Base-by-base conservation (phyloP, 2,113 vertebrate genomes). In the Serinus canaria region DNA sequence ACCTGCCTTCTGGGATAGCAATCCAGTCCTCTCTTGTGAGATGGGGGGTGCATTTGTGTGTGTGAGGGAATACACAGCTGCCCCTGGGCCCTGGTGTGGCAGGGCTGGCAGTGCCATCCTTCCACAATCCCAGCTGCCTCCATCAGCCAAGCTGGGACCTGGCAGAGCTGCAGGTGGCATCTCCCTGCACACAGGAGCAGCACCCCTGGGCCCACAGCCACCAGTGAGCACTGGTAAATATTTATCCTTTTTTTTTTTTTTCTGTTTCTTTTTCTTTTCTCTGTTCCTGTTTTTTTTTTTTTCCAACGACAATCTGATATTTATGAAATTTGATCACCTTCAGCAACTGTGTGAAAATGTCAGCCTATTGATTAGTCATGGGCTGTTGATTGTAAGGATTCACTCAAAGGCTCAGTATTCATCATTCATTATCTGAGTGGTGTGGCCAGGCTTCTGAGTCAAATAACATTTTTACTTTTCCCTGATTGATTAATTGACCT, bases 401-500 rank as follows among this genome's bases (percentile, higher is more conserved):
- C 93, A 83, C 63, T 96, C 82, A 74, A 74, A 91, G 68, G 85
- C 79, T 91, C 63, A 39, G 79, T 80, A 72, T 88, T 86, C 95
- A 94, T 94, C 78, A 70, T 90, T 84, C 74, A 66, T 95, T 91
- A 74, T 96, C 70, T 94, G 90, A 88, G 82, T 63, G 87, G 63
- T 87, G 63, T 85, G 81, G 63, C 1, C 1, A 83, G 43, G 82
- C 50, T 95, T 88, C 70, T 0, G 2, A 94, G 85, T 90, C 89
- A 96, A 95, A 90, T 86, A 95, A 90, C 91, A 77, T 93, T 97
- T 95, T 95, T 96, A 79, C 67, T 95, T 95, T 95, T 80, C 55
- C 64, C 70, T 95, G 94, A 95, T 90, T 96, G 94, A 95, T 97
- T 95, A 97, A 95, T 94, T 90, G 94, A 95, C 94, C 95, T 96